Base-by-base conservation (phyloP, 2,888 invertebrate genomes). In the Linnaemya vulpina region DNA sequence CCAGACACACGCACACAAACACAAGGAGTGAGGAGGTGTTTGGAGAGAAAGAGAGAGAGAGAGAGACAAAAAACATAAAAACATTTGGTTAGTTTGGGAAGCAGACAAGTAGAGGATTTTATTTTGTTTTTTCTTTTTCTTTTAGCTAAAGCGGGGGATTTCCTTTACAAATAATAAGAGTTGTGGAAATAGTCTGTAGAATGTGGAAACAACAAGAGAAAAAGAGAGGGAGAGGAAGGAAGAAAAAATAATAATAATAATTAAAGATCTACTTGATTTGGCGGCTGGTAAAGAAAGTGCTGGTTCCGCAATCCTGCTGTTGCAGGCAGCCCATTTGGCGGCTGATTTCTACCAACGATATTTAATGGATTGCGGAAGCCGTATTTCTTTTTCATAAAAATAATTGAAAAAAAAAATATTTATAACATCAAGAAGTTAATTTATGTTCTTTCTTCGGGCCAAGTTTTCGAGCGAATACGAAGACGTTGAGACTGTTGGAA, bases 91-190 rank as follows among this genome's bases (percentile, higher is more conserved):
- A 84, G 75, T 77, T 73, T 13, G 35, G 83, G 81, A 51, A 55
- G 81, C 43, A 55, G 15, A 53, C 49, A 82, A 22, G 70, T 55
- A 65, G 49, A 58, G 62, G 55, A 63, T 40, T 62, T 62, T n/a
- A 2, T 35, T 10, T 67, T 7, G 8, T 46, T 20, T 62, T 60
- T 11, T n/a, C 49, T 67, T 73, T 11, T 38, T 38, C 8, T 55
- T 35, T 35, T 3, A 43, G 25, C 30, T 55, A 53, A 58, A 17
- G 51, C 4, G 30, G n/a, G 15, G 5, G 11, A n/a, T 15, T 35
- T n/a, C 46, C 75, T 30, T 83, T 81, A 87, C 84, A 87, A 84
- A 83, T 87, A 84, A 86, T 86, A 86, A 67, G 87, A 87, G 84
- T 83, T 86, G 71, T 84, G 75, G 75, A 86, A 86, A 84, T 86